phyloP scores from a whole-genome alignment of 2,797 vertebrate species.

The Melanotaenia nigrans region DNA sequence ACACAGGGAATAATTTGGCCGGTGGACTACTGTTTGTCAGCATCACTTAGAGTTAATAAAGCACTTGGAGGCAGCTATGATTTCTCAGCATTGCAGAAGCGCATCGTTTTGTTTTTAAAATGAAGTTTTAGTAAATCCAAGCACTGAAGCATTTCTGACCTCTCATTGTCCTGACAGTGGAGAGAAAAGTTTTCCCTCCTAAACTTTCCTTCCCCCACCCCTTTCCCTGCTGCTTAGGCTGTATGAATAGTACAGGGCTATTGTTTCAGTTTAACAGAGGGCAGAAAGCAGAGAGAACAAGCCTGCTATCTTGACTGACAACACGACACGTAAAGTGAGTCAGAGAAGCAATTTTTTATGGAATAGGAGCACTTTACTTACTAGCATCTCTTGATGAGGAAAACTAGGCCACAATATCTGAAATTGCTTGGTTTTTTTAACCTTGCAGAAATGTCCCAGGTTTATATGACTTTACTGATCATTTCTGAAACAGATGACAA shows the following conservation, averaged over 20 bases:
- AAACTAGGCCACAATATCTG: constrained; percentile 46
- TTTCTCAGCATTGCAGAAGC: constrained; percentile 23
- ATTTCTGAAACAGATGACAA: constrained; percentile 26
- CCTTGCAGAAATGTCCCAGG: constrained; percentile 35
- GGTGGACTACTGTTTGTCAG: constrained; percentile 57
- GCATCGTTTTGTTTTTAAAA: constrained; percentile 12
- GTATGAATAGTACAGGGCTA: constrained; percentile 49
- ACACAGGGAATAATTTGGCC: constrained; percentile 67
- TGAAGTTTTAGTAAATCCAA: constrained; percentile 36
- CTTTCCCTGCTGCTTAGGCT: constrained; percentile 58
- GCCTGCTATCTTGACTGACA: constrained; percentile 66
- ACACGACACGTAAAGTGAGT: constrained; percentile 45
- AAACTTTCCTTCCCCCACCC: constrained; percentile 56
- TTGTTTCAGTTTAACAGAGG: constrained; percentile 73
- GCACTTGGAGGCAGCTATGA: not conserved
- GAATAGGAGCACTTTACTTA: constrained; percentile 16
- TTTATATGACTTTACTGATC: constrained; percentile 50
- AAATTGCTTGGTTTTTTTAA: constrained; percentile 19
- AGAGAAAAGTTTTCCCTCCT: constrained; percentile 66
- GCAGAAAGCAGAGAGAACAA: constrained; percentile 60
- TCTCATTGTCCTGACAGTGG: constrained; percentile 52
- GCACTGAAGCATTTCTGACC: constrained; percentile 23
- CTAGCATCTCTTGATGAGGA: constrained; percentile 20
- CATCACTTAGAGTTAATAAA: constrained; percentile 41
- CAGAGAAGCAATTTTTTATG: constrained; percentile 15